Evolutionary conservation across 2,888 invertebrate genomes (phyloP), one percentile per base, ranked within the genome.

Genomic region (Stenolophus ochropezus): DNA sequence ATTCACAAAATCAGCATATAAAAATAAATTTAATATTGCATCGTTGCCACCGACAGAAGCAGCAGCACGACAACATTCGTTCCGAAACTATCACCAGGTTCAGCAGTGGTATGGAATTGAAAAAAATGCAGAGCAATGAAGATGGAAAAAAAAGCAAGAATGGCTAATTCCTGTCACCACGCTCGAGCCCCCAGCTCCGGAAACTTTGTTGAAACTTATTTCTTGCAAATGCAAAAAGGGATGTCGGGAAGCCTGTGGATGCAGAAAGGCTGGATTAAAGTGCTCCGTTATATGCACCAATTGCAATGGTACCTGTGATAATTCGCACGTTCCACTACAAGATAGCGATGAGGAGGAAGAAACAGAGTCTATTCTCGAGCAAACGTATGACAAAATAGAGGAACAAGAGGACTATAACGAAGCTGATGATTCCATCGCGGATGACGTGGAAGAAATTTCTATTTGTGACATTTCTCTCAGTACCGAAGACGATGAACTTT

Each of bases 341-440:
- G 83, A 85, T 81, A 84, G 82, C 82, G 84, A 85, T 83, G 84
- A 85, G 83, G 84, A 84, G 82, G 84, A 86, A 84, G 84, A 85
- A 83, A 84, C 84, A 65, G 84, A 84, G 79, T 84, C 83, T 81
- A 73, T 84, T 83, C 25, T 85, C 1, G 58, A 83, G 76, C 82
- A 82, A 82, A 79, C 78, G 11, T 82, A 76, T 77, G 83, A 84
- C 79, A 83, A 82, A 84, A 83, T 85, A 75, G 83, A 85, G 61
- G 76, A 83, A 25, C 69, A 84, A 83, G 75, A 71, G 73, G 56
- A 82, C 78, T 25, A 51, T 42, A 69, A n/a, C 11, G 83, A 83
- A 83, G 61, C 49, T 42, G 82, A 83, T 69, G 65, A 82, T 16
- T 69, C 81, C 21, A 73, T 83, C 74, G 73, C 82, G 56, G 71